These are phyloP conservation scores for Callinectes sapidus DNA, from an alignment of 2,888 invertebrate genomes.

Conservation along the genomic window DNA sequence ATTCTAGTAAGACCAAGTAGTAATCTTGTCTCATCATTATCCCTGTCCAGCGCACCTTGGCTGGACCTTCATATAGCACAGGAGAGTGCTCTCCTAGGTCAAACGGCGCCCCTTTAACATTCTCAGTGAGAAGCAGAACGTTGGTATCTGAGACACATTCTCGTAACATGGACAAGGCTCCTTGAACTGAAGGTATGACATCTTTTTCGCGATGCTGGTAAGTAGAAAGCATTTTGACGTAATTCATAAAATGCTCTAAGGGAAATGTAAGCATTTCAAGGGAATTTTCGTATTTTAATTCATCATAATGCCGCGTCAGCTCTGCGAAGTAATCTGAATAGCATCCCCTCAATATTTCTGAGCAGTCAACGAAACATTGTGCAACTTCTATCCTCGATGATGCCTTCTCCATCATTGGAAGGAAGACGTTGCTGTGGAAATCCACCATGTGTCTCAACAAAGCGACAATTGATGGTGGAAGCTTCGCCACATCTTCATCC, in stretches of 20 bases:
- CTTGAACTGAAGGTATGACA: constrained; percentile 9
- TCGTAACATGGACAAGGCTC: constrained; percentile 38
- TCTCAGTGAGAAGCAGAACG: constrained; percentile 44
- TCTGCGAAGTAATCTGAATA: constrained; percentile 53
- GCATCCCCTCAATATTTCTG: constrained; percentile 29
- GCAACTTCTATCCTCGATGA: constrained; percentile 40
- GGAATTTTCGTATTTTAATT: constrained; percentile 15
- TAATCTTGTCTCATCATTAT: constrained; percentile 46
- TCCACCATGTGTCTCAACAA: constrained; percentile 39
- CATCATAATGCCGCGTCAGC: not conserved
- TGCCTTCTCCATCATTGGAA: constrained; percentile 25
- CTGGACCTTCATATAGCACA: constrained; percentile 40
- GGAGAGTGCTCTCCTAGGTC: constrained; percentile 51
- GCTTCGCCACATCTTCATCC: constrained; percentile 10
- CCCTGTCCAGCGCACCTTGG: constrained; percentile 57
- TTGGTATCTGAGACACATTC: constrained; percentile 43
- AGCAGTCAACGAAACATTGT: constrained; percentile 50
- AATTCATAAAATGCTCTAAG: constrained; percentile 32
- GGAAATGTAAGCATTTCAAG: constrained; percentile 23
- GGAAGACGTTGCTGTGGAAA: constrained; percentile 47
- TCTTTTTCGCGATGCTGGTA: not conserved
- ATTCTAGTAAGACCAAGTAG: constrained; percentile 49
- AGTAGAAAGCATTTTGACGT: constrained; percentile 36
- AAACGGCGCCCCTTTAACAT: constrained; percentile 57
- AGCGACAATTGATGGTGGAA: constrained; percentile 27